Conservation (phyloP, 2,888 invertebrate species). For the Pecten maximus region DNA sequence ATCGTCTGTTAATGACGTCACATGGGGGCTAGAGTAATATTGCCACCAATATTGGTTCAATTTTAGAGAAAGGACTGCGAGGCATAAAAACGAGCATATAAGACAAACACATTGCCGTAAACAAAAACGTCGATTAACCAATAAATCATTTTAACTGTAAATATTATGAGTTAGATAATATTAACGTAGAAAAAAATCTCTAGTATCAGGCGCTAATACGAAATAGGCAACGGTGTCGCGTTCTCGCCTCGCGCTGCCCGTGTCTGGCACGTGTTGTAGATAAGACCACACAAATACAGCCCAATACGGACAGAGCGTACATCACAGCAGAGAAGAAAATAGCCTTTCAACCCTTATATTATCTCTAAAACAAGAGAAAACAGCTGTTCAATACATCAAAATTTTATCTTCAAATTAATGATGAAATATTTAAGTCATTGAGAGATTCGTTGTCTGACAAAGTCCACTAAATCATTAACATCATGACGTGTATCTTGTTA, state of each 20-base stretch:
- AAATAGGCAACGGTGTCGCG: constrained; percentile 12
- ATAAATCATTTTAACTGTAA: neutral
- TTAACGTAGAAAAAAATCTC: neutral
- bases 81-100: neutral
- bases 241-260: neutral
- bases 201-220: neutral
- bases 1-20: constrained; percentile 3
- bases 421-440: constrained; percentile 21
- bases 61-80: neutral
- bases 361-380: neutral
- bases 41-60: neutral
- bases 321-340: neutral
- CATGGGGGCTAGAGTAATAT: neutral
- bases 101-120: neutral
- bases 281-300: neutral
- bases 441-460: neutral
- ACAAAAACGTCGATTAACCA: neutral
- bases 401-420: constrained; percentile 10
- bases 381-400: constrained; percentile 31
- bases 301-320: neutral
- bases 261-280: neutral
- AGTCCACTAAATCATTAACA: neutral
- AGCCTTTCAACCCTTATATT: neutral
- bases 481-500: neutral
- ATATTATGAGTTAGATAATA: constrained; percentile 4